Conservation (phyloP, 2,888 invertebrate genomes). For the Conchocele bisecta region DNA sequence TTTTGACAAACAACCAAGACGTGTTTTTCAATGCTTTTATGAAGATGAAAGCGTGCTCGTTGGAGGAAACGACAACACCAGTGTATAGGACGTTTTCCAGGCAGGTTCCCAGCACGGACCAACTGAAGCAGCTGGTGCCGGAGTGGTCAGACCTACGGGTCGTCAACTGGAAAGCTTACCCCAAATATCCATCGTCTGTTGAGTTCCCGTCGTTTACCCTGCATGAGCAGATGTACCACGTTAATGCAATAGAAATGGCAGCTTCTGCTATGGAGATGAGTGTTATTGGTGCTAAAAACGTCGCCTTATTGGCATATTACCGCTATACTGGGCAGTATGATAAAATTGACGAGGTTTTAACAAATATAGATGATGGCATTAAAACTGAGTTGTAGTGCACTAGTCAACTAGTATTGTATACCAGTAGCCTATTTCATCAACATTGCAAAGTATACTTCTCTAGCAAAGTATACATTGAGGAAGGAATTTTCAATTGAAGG, state of each 20-base stretch:
- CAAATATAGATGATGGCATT: slow-evolving; percentile 13
- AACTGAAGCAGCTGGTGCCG: slow-evolving; percentile 84
- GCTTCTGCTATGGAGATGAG: slow-evolving; percentile 89
- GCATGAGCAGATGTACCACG: slow-evolving; percentile 85
- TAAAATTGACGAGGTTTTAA: slow-evolving; percentile 71
- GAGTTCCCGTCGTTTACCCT: slow-evolving; percentile 84
- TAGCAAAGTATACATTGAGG: too few species aligned
- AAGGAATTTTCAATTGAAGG: too few species aligned
- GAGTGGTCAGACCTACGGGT: slow-evolving; percentile 66
- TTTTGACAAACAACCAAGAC: slow-evolving; percentile 84
- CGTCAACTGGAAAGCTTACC: slow-evolving; percentile 78
- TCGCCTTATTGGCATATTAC: slow-evolving; percentile 85
- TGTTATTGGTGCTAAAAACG: slow-evolving; percentile 86
- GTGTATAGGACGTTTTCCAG: slow-evolving; percentile 87
- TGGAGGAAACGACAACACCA: slow-evolving; percentile 53
- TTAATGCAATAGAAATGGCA: slow-evolving; percentile 87
- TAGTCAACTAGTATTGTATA: too few species aligned
- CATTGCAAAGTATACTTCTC: too few species aligned
- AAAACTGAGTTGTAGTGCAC: slow-evolving; percentile 51
- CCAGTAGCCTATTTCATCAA: too few species aligned
- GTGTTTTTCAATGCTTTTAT: slow-evolving; percentile 84
- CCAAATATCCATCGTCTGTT: slow-evolving; percentile 74
- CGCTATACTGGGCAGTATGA: slow-evolving; percentile 75
- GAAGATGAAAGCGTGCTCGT: slow-evolving; percentile 74
- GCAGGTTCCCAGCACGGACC: slow-evolving; percentile 81